A percentile compares a stretch with the other conserved stretches of the same genome.
phyloP scores from a whole-genome alignment of 2,797 vertebrate species.

The Loris lydekkerianus region DNA sequence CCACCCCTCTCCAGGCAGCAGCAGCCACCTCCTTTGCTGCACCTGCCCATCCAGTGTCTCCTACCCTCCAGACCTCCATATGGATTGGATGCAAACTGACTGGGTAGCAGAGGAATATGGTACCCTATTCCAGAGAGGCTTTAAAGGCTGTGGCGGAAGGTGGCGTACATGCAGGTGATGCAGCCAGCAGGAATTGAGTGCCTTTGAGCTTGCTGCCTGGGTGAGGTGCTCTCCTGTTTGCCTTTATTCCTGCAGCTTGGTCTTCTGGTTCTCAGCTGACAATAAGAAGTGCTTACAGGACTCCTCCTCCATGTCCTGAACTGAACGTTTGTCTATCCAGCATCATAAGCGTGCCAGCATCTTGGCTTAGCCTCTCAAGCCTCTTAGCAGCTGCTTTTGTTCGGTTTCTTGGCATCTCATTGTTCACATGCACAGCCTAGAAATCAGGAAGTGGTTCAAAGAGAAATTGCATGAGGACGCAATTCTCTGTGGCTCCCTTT shows the following conservation, averaged over 20 bases:
- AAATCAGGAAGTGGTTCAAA: conserved; percentile 28
- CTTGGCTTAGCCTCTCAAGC: conserved; percentile 24
- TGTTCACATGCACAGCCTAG: not conserved
- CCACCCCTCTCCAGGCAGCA: not conserved
- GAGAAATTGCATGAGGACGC: not conserved
- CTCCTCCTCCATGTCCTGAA: not conserved
- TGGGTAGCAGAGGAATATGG: not conserved
- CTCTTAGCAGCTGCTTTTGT: conserved; percentile 53
- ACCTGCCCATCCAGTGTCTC: not conserved
- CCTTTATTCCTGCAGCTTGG: not conserved
- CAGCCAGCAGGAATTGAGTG: not conserved
- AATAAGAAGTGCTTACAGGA: not conserved
- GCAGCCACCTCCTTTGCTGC: not conserved
- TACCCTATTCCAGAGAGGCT: not conserved
- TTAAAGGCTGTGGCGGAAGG: too few relatives aligned
- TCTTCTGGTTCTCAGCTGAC: not conserved
- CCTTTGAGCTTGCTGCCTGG: not conserved
- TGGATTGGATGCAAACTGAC: not conserved
- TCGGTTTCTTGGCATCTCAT: not conserved
- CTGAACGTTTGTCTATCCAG: not conserved
- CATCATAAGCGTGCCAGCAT: not conserved
- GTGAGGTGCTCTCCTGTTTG: not conserved
- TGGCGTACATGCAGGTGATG: too few relatives aligned
- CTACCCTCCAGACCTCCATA: not conserved
- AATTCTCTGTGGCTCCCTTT: not conserved